phyloP scores from a whole-genome alignment of 1,140 invertebrate genomes.

The Heliconius nattereri region DNA sequence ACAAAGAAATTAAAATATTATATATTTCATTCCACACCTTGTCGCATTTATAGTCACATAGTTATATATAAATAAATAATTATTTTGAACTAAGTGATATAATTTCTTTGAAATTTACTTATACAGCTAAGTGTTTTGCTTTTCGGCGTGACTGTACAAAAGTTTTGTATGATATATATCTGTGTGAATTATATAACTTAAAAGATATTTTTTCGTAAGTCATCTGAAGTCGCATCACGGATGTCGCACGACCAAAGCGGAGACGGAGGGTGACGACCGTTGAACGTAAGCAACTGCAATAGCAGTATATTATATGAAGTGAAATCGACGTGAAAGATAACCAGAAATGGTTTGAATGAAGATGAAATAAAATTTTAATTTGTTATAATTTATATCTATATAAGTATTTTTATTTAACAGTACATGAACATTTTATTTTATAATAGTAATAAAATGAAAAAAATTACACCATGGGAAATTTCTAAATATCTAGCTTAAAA shows the following conservation, averaged over 20 bases:
- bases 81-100: too few species aligned
- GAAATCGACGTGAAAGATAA: conserved; percentile 41
- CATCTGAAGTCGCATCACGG: conserved; percentile 19
- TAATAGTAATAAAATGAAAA: too few species aligned
- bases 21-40: too few species aligned
- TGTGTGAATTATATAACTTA: not conserved
- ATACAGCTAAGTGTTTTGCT: not conserved
- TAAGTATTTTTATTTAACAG: not conserved
- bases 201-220: conserved; percentile 7
- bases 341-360: conserved; percentile 35
- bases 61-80: too few species aligned
- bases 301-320: conserved; percentile 33
- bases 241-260: conserved; percentile 22
- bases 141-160: not conserved
- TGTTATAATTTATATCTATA: not conserved
- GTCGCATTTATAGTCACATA: too few species aligned
- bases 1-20: too few species aligned
- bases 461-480: too few species aligned
- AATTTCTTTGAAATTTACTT: not conserved
- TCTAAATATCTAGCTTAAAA: too few species aligned
- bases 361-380: not conserved
- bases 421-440: not conserved
- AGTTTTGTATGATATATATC: not conserved
- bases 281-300: conserved; percentile 23
- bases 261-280: conserved; percentile 39